These are phyloP conservation scores for Phaethon lepturus DNA, from an alignment of 2,113 vertebrate species.

Conservation along the genomic window DNA sequence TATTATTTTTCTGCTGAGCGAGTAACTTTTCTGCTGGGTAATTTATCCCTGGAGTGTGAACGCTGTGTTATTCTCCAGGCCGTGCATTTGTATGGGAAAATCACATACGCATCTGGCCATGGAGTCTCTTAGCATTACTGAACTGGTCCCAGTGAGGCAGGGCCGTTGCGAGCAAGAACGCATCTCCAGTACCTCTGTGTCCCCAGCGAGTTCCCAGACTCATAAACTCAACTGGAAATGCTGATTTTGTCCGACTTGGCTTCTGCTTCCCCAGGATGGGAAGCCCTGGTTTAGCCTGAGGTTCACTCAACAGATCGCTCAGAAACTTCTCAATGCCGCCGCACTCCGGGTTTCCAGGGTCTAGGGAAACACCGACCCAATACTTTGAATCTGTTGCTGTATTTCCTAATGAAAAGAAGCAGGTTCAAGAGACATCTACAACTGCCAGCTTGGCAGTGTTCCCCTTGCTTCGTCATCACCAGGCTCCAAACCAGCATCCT, in stretches of 20 bases:
- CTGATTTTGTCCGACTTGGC: not conserved
- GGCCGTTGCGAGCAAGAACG: fast-evolving
- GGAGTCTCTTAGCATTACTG: not conserved
- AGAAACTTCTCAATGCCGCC: not conserved
- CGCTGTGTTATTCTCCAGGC: not conserved
- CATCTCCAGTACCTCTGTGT: not conserved
- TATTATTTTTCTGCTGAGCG: not conserved
- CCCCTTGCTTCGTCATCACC: not conserved
- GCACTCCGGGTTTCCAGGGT: not conserved
- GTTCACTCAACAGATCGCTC: not conserved
- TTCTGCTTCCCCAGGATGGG: not conserved
- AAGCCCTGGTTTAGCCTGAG: not conserved
- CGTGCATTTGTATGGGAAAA: not conserved
- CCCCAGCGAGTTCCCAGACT: not conserved
- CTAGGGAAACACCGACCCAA: not conserved
- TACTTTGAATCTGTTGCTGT: not conserved
- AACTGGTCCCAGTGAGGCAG: not conserved
- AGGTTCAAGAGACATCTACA: not conserved
- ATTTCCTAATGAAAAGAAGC: not conserved
- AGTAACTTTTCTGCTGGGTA: not conserved
- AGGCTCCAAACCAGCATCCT: not conserved
- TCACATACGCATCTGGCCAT: not conserved
- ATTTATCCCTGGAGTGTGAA: not conserved
- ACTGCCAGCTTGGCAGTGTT: not conserved
- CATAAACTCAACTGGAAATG: not conserved